These are phyloP conservation scores for Atractosteus spatula DNA, from an alignment of 2,113 vertebrate species.

Conservation along the genomic window DNA sequence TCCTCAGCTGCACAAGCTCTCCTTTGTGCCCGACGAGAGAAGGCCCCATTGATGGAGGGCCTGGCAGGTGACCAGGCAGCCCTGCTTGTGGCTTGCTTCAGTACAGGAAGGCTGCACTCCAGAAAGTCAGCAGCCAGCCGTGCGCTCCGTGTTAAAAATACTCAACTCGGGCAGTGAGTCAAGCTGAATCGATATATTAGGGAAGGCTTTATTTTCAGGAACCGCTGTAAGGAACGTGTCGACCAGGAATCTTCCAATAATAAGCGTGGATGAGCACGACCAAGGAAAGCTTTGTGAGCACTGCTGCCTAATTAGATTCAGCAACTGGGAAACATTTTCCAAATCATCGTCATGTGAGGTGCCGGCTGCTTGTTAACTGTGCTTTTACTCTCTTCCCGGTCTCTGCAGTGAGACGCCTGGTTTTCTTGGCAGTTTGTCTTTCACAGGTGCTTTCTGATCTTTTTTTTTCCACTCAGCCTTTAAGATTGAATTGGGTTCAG, in stretches of 20 bases:
- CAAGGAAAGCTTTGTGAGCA: too few species aligned
- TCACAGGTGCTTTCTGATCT: too few species aligned
- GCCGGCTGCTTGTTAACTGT: too few species aligned
- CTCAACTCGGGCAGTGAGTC: conserved; percentile 1
- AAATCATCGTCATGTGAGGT: too few species aligned
- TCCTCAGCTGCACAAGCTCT: conserved; percentile 54
- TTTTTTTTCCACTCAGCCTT: too few species aligned
- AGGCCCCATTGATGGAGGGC: conserved; percentile 68
- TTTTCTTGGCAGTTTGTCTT: too few species aligned
- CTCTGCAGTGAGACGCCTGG: too few species aligned
- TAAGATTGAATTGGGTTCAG: too few species aligned
- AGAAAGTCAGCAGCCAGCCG: conserved; percentile 42
- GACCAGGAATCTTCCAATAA: background rate
- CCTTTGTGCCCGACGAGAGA: conserved; percentile 63
- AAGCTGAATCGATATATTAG: background rate
- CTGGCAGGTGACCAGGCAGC: conserved; percentile 53
- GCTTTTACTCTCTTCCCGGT: too few species aligned
- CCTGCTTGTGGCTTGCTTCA: conserved; percentile 41
- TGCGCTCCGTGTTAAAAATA: conserved; percentile 41
- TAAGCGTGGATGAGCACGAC: too few species aligned
- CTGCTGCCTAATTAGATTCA: too few species aligned
- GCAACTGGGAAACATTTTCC: too few species aligned
- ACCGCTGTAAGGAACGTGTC: background rate
- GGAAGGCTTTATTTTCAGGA: background rate
- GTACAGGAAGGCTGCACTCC: conserved; percentile 47